These are phyloP conservation scores for Patagioenas fasciata DNA, from an alignment of 2,113 vertebrate species.

Conservation along the genomic window DNA sequence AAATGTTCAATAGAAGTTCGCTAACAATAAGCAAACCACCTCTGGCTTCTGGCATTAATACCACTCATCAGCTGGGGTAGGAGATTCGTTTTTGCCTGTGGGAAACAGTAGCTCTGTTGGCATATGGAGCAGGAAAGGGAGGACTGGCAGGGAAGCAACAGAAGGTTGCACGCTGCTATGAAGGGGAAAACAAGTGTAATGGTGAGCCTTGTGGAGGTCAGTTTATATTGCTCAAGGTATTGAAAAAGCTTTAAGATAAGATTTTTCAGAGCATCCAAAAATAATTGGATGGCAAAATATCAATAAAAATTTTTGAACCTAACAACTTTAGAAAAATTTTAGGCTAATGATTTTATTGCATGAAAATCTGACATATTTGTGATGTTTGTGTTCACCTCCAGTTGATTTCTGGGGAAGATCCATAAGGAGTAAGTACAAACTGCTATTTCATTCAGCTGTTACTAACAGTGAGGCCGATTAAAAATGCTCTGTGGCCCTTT, in stretches of 20 bases:
- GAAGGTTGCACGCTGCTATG: not conserved
- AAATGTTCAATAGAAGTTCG: not conserved
- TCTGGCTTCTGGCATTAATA: not conserved
- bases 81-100: not conserved
- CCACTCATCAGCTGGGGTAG: not conserved
- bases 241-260: not conserved
- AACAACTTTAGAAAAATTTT: not conserved
- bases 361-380: not conserved
- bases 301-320: not conserved
- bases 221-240: not conserved
- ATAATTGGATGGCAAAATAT: not conserved
- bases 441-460: not conserved
- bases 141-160: not conserved
- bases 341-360: not conserved
- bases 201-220: not conserved
- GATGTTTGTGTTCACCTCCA: not conserved
- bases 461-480: not conserved
- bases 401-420: not conserved
- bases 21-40: not conserved
- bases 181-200: not conserved
- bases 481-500: not conserved
- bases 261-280: not conserved
- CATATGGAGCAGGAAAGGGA: not conserved
- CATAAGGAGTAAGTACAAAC: not conserved
- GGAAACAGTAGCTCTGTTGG: not conserved